Base-by-base conservation (phyloP, 2,888 invertebrate species). In the Alentia gelatinosa region DNA sequence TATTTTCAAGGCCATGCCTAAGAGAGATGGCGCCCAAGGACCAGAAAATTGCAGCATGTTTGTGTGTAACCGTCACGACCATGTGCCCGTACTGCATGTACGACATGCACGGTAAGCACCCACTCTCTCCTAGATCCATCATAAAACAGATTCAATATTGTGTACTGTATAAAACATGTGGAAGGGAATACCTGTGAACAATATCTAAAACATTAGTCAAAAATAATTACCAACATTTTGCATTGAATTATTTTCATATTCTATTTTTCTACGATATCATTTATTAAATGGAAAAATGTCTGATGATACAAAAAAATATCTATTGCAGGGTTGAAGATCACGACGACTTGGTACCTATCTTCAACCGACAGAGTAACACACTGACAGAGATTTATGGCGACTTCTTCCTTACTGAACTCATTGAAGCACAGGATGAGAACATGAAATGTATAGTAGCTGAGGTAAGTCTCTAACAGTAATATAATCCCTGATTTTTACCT, bases 311-410 rank as follows among this genome's bases (percentile, higher is more conserved):
- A n/a, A n/a, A n/a, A n/a, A n/a, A n/a, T n/a, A n/a, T n/a, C n/a
- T n/a, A n/a, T 92, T 92, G 23, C 92, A 96, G 96, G 84, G 96
- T 96, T 19, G 95, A 96, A 91, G 96, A 96, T 91, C 95, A 96
- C 92, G 96, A 96, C 94, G 96, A 96, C 89, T 92, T 96, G 91
- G 95, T 95, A 0, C 96, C 96, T n/a, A 95, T 96, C 68, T 96
- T 96, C 91, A 96, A 96, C 92, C 95, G 95, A 23, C 95, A 96
- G 91, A 96, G 95, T 91, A 94, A 95, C 91, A 95, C 95, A 94
- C 92, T 96, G 90, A 95, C 93, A 42, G 93, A 94, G 88, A 95
- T 95, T 0, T 96, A 96, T 92, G 96, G 96, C 9, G 95, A 96
- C 68, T 96, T 94, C 93, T 96, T 96, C 93, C 93, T 96, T 89